Conservation (phyloP, 2,113 vertebrate genomes). For the Corydoras maculifer region DNA sequence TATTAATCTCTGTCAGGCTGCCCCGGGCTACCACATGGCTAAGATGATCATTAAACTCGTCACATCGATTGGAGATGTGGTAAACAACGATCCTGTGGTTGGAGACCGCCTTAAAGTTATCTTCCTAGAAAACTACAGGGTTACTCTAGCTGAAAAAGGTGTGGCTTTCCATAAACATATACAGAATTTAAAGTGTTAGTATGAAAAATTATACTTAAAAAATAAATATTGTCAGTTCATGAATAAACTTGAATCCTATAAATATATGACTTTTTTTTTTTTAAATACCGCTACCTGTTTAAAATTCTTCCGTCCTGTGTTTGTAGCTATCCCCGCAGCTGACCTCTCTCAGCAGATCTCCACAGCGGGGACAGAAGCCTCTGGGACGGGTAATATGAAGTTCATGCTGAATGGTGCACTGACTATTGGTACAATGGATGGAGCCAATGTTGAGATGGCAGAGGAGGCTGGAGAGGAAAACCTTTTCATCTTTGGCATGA, state of each 20-base stretch:
- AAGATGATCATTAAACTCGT: slow-evolving; percentile 89
- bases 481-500: slow-evolving; percentile 89
- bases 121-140: slow-evolving; percentile 88
- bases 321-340: slow-evolving; percentile 54
- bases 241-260: too few species aligned
- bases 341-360: slow-evolving; percentile 92
- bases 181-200: too few species aligned
- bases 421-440: slow-evolving; percentile 91
- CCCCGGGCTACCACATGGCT: slow-evolving; percentile 87
- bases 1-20: slow-evolving; percentile 62
- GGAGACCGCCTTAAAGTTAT: slow-evolving; percentile 86
- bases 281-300: too few species aligned
- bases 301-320: neutral
- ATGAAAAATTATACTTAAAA: too few species aligned
- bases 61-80: slow-evolving; percentile 82
- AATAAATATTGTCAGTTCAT: too few species aligned
- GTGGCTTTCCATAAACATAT: neutral
- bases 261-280: too few species aligned
- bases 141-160: slow-evolving; percentile 89
- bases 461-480: slow-evolving; percentile 82
- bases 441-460: slow-evolving; percentile 89
- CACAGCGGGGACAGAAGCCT: slow-evolving; percentile 86
- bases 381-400: slow-evolving; percentile 91
- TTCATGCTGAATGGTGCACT: slow-evolving; percentile 89
- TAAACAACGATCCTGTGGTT: slow-evolving; percentile 80